Conservation (phyloP, 2,888 invertebrate species). For the Hydrotaea diabolus region DNA sequence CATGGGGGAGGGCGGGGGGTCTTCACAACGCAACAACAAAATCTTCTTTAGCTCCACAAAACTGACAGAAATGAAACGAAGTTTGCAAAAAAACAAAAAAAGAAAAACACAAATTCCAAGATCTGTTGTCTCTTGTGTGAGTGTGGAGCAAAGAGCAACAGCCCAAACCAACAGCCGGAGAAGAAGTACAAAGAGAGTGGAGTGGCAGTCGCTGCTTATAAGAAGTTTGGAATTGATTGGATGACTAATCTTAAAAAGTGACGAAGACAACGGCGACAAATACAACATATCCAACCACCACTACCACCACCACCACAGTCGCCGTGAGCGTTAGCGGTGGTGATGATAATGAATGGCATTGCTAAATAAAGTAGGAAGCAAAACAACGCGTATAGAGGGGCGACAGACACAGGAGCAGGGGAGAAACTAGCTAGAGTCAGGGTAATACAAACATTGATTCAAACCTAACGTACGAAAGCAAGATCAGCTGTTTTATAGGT, state of each 20-base stretch:
- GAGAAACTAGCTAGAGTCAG: background rate
- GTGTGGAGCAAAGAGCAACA: slow-evolving; percentile 33
- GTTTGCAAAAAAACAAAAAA: slow-evolving; percentile 31
- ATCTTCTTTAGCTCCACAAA: slow-evolving; percentile 11
- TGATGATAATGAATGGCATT: slow-evolving; percentile 4
- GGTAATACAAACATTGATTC: background rate
- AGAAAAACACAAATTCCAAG: background rate
- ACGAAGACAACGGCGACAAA: slow-evolving; percentile 21
- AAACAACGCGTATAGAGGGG: background rate
- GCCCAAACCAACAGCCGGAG: slow-evolving; percentile 22
- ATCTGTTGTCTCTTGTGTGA: background rate
- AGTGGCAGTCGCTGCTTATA: background rate
- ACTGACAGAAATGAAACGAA: slow-evolving; percentile 1
- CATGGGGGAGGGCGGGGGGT: background rate
- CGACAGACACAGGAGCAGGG: background rate
- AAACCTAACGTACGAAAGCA: slow-evolving; percentile 9
- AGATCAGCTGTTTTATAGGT: slow-evolving; percentile 13
- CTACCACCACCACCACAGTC: background rate
- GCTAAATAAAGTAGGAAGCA: slow-evolving; percentile 12
- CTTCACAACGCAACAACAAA: slow-evolving; percentile 2
- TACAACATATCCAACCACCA: background rate
- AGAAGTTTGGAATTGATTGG: slow-evolving; percentile 51
- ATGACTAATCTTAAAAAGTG: slow-evolving; percentile 58
- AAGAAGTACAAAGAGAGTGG: slow-evolving; percentile 17
- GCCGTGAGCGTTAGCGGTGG: background rate